Evolutionary conservation across 2,113 vertebrate species (phyloP), one percentile per base, ranked within the genome.

Genomic region (Craseonycteris thonglongyai): DNA sequence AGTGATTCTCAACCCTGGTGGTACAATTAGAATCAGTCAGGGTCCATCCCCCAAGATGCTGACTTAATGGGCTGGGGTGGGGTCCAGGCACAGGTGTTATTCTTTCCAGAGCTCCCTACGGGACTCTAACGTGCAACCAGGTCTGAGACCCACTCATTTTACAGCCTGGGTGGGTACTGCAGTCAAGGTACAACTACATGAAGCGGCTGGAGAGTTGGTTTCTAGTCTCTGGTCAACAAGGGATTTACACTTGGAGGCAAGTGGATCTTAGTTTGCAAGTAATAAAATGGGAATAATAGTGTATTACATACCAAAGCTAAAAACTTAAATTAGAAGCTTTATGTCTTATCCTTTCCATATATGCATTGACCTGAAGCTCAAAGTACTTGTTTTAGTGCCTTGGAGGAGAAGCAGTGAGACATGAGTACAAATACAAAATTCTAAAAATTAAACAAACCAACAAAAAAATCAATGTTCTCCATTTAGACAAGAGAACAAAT

Each of bases 11-110:
- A 80, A 56, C 22, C 58, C n/a, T 38, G n/a, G 56, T 38, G 88
- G 81, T 30, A 82, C 94, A 93, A 94, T 88, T 88, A 94, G 61
- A 94, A 95, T 92, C 58, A 68, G 69, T 59, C 59, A 76, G 69
- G 51, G 65, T 71, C 72, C 1, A 7, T 87, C 78, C 83, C 87
- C 58, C 22, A 80, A 94, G 90, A 95, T n/a, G 40, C 47, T 12
- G 28, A 91, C 30, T 95, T 94, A 89, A 95, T 78, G 81, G 81
- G 2, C 45, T 88, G 56, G 82, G 94, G 76, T 90, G 26, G 81
- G 72, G 76, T 71, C 42, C 33, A 79, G 45, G 72, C 59, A 58
- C 40, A 42, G 16, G 47, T 18, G 13, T 71, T 81, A 4, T 75
- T 65, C 88, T 59, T 88, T 59, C 85, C 61, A 95, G 66, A 78